These are phyloP conservation scores for Agapornis canus DNA, from an alignment of 2,797 vertebrate genomes.

Conservation along the genomic window DNA sequence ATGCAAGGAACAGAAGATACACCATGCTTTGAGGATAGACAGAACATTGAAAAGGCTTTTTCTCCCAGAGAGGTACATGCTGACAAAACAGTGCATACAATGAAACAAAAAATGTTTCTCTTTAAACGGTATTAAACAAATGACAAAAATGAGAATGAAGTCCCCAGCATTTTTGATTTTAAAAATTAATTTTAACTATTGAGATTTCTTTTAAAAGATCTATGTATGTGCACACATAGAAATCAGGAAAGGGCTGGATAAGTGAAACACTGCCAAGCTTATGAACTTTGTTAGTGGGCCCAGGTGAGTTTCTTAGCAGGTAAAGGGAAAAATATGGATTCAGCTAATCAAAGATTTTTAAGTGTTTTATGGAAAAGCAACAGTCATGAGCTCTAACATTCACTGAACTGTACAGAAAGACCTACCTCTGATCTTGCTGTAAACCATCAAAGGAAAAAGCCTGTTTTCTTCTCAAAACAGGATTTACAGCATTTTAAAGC, in stretches of 20 bases:
- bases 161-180: conserved; percentile 73
- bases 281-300: conserved; percentile 66
- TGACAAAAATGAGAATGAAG: conserved; percentile 87
- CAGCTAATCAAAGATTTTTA: not conserved
- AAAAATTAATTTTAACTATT: conserved; percentile 49
- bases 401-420: not conserved
- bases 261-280: conserved; percentile 60
- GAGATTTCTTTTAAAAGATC: conserved; percentile 46
- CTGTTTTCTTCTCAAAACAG: conserved; percentile 20
- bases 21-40: conserved; percentile 82
- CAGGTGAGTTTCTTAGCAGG: conserved; percentile 32
- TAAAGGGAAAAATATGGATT: not conserved
- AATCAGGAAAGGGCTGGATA: conserved; percentile 51
- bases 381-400: not conserved
- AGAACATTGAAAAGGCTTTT: conserved; percentile 70
- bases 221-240: conserved; percentile 48
- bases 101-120: conserved; percentile 74
- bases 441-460: not conserved
- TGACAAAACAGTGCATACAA: conserved; percentile 79
- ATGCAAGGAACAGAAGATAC: conserved; percentile 77
- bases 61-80: conserved; percentile 79
- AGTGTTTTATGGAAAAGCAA: not conserved
- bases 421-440: conserved; percentile 2
- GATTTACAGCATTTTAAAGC: not conserved
- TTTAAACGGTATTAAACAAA: conserved; percentile 80